Base-by-base conservation (phyloP, 35 echinoderm and acorn worm genomes). In the Apostichopus parvimensis region DNA sequence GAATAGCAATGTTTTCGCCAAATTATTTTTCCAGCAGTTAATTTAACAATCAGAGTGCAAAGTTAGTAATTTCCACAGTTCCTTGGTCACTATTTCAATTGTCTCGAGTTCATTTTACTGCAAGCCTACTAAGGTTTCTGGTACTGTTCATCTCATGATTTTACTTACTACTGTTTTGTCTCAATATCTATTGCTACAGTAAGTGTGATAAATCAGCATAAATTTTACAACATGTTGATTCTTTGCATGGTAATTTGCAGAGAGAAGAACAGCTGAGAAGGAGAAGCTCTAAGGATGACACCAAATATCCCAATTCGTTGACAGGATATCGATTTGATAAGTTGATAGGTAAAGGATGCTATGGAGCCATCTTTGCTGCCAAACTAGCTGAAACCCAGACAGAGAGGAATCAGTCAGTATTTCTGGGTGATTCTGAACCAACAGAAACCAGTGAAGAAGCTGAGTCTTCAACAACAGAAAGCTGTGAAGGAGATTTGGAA, bases 361-460 rank as follows among this genome's bases (percentile, higher is more conserved):
- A 84, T 20, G 81, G 81, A 22, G 81, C 81, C 81, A 84, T 58
- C 53, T 84, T 53, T 84, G 15, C 81, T 22, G 81, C 81, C 2
- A 84, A 59, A 58, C 57, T 58, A 20, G 8, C 55, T 21, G 8
- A 45, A 7, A 58, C 8, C 55, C 54, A n/a, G 17, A 58, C 81
- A 84, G 18, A 53, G 12, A 55, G 10, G 18, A 55, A 80, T 80
- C 26, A 58, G 8, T 60, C 54, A 22, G 10, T 14, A 5, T 80
- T 21, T 80, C 26, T 5, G 28, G 8, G 26, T 24, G 78, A 80
- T 12, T n/a, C 17, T 6, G 78, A 45, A 80, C 7, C 54, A 13
- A 53, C 4, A 53, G 25, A 21, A 80, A 9, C 78, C 6, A 54
- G 12, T 54, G 8, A 18, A 6, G 54, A 84, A 14, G 8, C 9